These are phyloP conservation scores for Telmatochromis sp. DNA, from an alignment of 2,113 vertebrate species.

Conservation along the genomic window DNA sequence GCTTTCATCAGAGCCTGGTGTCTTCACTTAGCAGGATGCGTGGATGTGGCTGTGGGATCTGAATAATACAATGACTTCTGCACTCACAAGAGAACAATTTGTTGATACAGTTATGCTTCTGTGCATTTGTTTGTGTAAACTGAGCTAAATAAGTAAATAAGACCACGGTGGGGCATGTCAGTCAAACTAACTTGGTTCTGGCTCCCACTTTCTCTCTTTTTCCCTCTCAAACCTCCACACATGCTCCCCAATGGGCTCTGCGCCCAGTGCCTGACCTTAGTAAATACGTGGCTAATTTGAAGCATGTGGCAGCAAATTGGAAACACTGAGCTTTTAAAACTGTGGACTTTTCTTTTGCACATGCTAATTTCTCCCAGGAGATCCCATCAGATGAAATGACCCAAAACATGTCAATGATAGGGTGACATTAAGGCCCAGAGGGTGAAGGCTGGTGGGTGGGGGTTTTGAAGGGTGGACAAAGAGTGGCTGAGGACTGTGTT, in stretches of 20 bases:
- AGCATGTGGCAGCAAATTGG: conserved; percentile 87
- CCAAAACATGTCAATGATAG: conserved; percentile 70
- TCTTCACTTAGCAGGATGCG: not conserved
- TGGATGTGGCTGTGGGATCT: not conserved
- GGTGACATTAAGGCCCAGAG: conserved; percentile 28
- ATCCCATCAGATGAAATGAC: conserved; percentile 78
- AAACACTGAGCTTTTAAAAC: conserved; percentile 85
- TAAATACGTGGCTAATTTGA: conserved; percentile 92
- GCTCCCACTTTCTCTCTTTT: not conserved
- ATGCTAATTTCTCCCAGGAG: conserved; percentile 85
- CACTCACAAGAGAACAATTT: not conserved
- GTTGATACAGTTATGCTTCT: not conserved
- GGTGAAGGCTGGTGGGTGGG: not conserved
- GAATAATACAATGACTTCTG: not conserved
- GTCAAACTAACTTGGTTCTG: conserved; percentile 19
- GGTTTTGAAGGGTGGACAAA: not conserved
- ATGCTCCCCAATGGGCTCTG: conserved; percentile 65
- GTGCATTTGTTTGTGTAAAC: conserved; percentile 1
- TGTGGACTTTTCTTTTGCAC: conserved; percentile 83
- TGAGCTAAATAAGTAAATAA: not conserved
- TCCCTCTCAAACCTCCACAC: conserved; percentile 23
- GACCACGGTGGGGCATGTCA: conserved; percentile 26
- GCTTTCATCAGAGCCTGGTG: not conserved
- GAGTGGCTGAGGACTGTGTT: conserved; percentile 9
- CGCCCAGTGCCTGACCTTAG: conserved; percentile 73